Evolutionary conservation across 64 coral and sea anemone species (phyloP).

Genomic region (Montipora efflorescens): DNA sequence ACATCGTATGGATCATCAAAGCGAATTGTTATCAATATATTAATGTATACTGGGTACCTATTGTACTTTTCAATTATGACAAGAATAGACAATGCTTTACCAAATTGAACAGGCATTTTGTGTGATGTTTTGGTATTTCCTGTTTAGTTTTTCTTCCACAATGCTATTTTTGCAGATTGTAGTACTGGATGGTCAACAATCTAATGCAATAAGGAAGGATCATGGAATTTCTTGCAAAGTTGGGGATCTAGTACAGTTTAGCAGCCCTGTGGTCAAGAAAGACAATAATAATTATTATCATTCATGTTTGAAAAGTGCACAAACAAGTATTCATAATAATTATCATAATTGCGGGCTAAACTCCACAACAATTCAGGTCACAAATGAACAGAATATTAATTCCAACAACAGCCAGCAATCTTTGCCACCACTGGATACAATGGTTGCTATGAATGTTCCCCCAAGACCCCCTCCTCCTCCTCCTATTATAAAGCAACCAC

Average conservation of each 20-base stretch:
- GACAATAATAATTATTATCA: not conserved
- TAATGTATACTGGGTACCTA: too few relatives aligned
- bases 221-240: not conserved
- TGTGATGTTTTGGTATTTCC: not conserved
- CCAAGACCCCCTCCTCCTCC: conserved; percentile 11
- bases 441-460: not conserved
- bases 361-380: not conserved
- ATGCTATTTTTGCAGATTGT: conserved; percentile 46
- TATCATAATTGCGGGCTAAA: too few relatives aligned
- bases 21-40: too few relatives aligned
- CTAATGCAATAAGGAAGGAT: not conserved
- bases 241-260: not conserved
- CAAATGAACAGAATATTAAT: not conserved
- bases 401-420: not conserved
- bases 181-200: conserved; percentile 52
- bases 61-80: too few relatives aligned
- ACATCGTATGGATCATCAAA: too few relatives aligned
- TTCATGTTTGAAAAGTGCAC: not conserved
- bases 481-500: not conserved
- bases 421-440: not conserved
- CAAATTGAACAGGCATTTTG: too few relatives aligned
- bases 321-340: not conserved
- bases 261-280: not conserved
- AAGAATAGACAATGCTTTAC: too few relatives aligned
- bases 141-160: not conserved